phyloP scores from a whole-genome alignment of 2,113 vertebrate species.

The Dissostichus mawsoni region DNA sequence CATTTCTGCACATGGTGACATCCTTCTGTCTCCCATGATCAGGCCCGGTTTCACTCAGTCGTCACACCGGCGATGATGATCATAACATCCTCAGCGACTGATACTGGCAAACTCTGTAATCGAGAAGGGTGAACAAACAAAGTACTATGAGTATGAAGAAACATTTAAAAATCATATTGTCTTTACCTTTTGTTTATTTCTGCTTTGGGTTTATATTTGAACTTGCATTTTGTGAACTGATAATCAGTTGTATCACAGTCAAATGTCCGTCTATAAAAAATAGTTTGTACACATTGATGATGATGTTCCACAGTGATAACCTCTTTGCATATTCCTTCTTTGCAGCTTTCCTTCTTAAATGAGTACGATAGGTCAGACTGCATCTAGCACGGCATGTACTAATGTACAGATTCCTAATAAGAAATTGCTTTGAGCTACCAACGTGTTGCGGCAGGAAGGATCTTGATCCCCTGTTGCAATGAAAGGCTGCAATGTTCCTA shows the following conservation, averaged over 20 bases:
- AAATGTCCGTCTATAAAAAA: background rate
- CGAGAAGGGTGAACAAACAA: constrained; percentile 3
- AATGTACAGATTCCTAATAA: background rate
- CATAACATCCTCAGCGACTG: constrained; percentile 7
- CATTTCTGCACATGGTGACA: constrained; percentile 74
- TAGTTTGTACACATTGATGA: background rate
- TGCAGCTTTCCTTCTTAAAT: too few species aligned
- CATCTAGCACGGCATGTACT: too few species aligned
- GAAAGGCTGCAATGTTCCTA: too few species aligned
- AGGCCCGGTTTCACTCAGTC: constrained; percentile 25
- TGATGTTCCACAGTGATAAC: background rate
- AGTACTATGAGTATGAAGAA: background rate
- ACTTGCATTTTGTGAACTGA: too few species aligned
- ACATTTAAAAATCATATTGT: background rate
- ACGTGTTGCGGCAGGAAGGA: background rate
- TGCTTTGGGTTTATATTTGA: background rate
- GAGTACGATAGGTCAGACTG: too few species aligned
- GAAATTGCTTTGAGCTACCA: background rate
- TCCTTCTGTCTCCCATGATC: constrained; percentile 71
- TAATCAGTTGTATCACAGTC: background rate
- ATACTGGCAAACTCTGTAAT: background rate
- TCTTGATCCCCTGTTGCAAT: too few species aligned
- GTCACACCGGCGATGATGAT: constrained; percentile 46
- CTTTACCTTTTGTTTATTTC: background rate
- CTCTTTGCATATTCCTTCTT: too few species aligned